Evolutionary conservation across 2,888 invertebrate species (phyloP).

Genomic region (Chydorus sphaericus): DNA sequence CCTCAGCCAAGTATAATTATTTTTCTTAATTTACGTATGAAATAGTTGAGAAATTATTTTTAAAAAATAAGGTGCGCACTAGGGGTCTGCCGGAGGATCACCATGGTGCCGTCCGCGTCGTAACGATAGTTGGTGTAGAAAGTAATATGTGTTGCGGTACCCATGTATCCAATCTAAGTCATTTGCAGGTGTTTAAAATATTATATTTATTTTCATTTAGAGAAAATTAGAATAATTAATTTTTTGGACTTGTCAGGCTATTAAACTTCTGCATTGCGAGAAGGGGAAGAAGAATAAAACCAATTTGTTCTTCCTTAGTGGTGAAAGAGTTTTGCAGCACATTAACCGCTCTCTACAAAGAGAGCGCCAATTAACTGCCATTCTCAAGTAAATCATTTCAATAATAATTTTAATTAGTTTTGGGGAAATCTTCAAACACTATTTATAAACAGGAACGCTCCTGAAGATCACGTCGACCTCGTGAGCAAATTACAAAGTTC

Average conservation of each 20-base stretch:
- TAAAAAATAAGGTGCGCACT: conserved; percentile 39
- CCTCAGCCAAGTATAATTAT: conserved; percentile 29
- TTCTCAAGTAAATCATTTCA: conserved; percentile 48
- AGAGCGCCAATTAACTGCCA: conserved; percentile 47
- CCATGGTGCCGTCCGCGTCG: conserved; percentile 55
- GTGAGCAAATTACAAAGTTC: conserved; percentile 58
- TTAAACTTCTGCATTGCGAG: conserved; percentile 47
- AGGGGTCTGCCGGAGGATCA: conserved; percentile 67
- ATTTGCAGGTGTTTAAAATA: conserved; percentile 30
- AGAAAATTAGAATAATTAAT: background rate
- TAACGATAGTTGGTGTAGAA: conserved; percentile 60
- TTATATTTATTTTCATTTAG: background rate
- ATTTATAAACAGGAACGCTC: conserved; percentile 44
- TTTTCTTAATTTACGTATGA: conserved; percentile 2
- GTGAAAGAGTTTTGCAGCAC: conserved; percentile 47
- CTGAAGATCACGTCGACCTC: conserved; percentile 50
- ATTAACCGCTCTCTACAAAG: conserved; percentile 45
- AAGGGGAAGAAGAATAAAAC: conserved; percentile 50
- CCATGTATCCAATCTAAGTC: conserved; percentile 57
- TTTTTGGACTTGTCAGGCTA: conserved; percentile 27
- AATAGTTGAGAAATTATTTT: conserved; percentile 8
- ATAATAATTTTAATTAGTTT: conserved; percentile 4
- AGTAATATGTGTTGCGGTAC: conserved; percentile 79
- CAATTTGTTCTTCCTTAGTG: conserved; percentile 47
- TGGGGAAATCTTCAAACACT: conserved; percentile 9